A percentile compares a stretch with the other conserved stretches of the same genome.
Conservation (phyloP, 2,113 vertebrate species). For the Puntigrus tetrazona region DNA sequence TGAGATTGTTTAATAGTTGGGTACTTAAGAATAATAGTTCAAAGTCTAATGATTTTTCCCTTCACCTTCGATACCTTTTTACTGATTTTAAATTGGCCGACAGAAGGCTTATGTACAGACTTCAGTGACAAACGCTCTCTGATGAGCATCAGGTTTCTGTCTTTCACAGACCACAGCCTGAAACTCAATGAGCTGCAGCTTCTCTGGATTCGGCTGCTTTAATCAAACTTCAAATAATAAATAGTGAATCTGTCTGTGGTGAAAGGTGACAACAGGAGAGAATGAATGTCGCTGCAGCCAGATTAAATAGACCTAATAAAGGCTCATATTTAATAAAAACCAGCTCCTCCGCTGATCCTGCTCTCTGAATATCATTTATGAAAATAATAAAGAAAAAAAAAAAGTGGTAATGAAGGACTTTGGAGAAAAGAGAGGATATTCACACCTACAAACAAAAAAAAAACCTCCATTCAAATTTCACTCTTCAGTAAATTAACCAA, state of each 20-base stretch:
- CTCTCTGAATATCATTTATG: conserved; percentile 35
- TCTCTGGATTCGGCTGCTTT: conserved; percentile 13
- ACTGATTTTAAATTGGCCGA: background rate
- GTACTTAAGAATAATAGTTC: background rate
- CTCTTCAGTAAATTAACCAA: conserved; percentile 38
- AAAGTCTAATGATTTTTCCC: background rate
- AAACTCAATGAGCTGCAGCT: conserved; percentile 14
- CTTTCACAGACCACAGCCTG: conserved; percentile 5
- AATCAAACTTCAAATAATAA: conserved; percentile 46
- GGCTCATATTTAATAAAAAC: conserved; percentile 52
- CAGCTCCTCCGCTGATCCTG: conserved; percentile 4
- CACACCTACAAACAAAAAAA: conserved; percentile 48
- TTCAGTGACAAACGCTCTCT: conserved; percentile 29
- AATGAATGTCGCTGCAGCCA: conserved; percentile 33
- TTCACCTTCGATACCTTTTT: background rate
- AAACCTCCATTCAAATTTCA: conserved; percentile 35
- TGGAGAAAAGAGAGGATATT: conserved; percentile 35
- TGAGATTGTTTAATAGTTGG: background rate
- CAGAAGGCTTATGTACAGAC: background rate
- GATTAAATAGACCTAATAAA: conserved; percentile 55
- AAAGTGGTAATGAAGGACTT: conserved; percentile 34
- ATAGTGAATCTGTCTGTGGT: conserved; percentile 37
- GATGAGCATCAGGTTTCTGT: conserved; percentile 26
- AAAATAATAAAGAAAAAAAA: background rate
- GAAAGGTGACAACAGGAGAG: conserved; percentile 46